phyloP scores from a whole-genome alignment of 2,113 vertebrate genomes.

The Hyla sarda region DNA sequence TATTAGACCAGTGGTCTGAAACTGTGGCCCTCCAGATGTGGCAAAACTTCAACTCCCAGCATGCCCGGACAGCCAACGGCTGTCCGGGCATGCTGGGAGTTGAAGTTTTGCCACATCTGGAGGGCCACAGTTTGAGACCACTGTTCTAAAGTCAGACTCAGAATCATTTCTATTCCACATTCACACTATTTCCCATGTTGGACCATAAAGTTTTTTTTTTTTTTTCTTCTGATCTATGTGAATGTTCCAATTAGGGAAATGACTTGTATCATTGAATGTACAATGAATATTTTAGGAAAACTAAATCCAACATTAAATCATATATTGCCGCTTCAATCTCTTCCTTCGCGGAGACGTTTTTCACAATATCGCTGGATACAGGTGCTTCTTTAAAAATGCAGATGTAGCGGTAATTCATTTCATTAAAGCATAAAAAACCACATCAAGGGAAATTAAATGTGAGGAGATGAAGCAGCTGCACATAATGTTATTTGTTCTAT shows the following conservation, averaged over 20 bases:
- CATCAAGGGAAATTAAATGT: conserved; percentile 9
- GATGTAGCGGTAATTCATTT: conserved; percentile 16
- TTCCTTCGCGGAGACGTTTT: background rate
- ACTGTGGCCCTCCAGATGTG: too few species aligned
- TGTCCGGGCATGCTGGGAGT: too few species aligned
- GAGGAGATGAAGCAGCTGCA: conserved; percentile 9
- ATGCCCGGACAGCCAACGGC: too few species aligned
- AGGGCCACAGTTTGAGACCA: too few species aligned
- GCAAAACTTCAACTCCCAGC: too few species aligned
- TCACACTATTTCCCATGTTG: background rate
- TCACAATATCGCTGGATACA: background rate
- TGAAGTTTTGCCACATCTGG: too few species aligned
- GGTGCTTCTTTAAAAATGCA: conserved; percentile 18
- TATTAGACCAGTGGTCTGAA: too few species aligned
- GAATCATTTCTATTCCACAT: background rate
- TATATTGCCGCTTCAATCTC: background rate
- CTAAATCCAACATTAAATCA: background rate
- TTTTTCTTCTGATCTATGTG: background rate
- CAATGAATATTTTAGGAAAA: background rate
- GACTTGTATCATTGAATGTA: background rate
- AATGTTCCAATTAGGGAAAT: background rate
- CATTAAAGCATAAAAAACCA: conserved; percentile 19
- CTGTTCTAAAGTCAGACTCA: background rate
- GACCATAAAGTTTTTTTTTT: background rate
- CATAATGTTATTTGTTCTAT: background rate